Base-by-base conservation (phyloP, 2,113 vertebrate genomes). In the Cyanocitta stelleri region DNA sequence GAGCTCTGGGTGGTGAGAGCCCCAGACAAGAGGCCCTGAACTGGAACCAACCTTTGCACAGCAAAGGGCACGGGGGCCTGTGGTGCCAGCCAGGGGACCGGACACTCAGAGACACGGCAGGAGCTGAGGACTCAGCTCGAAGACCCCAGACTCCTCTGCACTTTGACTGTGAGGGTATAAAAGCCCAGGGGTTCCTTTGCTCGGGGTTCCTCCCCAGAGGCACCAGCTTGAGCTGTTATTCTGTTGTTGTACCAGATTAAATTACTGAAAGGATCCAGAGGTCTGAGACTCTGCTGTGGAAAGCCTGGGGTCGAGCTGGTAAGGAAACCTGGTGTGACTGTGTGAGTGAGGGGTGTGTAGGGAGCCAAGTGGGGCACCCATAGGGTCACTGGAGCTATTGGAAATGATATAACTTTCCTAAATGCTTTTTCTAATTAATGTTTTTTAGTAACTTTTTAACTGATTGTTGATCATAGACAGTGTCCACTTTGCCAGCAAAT, bases 151-250 rank as follows among this genome's bases (percentile, higher is more conserved):
- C 24, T 23, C 35, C 27, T 9, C 61, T 17, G 18, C 5, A 10
- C 32, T 64, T 54, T 35, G 49, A 18, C 24, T 30, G 33, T 16
- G 26, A 37, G 21, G 27, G 41, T 32, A 19, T 16, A 67, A 55
- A 79, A 66, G 49, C 39, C 15, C 15, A 7, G 49, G 33, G 20
- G 7, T 55, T 44, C 26, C 26, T 66, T 18, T 55, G 33, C 22
- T 55, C 0, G 1, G 12, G 3, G 20, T 37, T 3, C 39, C 26
- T 46, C 7, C 49, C 3, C 1, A 1, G 18, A 44, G 39, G 15
- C 32, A 66, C 24, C 16, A 43, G 32, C 51, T 66, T 1, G 0
- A 66, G 49, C 19, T 44, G 24, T 32, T 66, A 30, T 19, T 66
- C n/a, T 32, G 20, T 11, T 55, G 13, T 37, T 55, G 26, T 4